Evolutionary conservation across 2,888 invertebrate species (phyloP), one percentile per base, ranked within the genome.

Genomic region (Rhamnusium bicolor): DNA sequence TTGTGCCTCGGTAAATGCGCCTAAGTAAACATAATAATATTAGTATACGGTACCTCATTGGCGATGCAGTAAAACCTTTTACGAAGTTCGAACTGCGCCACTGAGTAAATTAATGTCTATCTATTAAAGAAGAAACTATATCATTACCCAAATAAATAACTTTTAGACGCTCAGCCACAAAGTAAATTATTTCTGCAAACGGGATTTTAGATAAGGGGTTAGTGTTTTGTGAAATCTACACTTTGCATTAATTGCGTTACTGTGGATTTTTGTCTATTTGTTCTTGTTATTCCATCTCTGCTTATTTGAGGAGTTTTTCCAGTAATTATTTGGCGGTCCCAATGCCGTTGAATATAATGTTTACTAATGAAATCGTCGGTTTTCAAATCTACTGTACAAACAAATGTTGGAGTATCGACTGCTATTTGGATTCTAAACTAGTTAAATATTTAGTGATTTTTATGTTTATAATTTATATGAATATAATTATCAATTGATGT

Each of bases 71-170:
- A 53, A 53, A 53, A 51, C 65, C 32, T 47, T 63, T 24, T 49
- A 12, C 7, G 53, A 18, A 27, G 8, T 24, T 47, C 18, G 32
- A 18, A 29, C 10, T 27, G 49, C 53, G 53, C 32, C 19, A 24
- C 63, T 24, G 16, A 49, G 53, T 65, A 12, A 65, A 65, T 53
- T 65, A 65, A 65, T 53, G 53, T 14, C 32, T 7, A 32, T 40
- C 65, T 65, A 53, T 65, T 51, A 65, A 53, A 65, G 65, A 65
- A 65, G 65, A 65, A 65, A 65, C 65, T 53, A 53, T 53, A 53
- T 65, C 54, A 65, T 65, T 65, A 27, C 65, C 53, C 51, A 65
- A 53, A 65, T 65, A 53, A 65, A 65, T 65, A 65, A 53, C 29
- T 29, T 53, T 53, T 53, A 65, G 53, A 53, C 29, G 29, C 53